Evolutionary conservation across 1,140 invertebrate species (phyloP), one percentile per base, ranked within the genome.

Genomic region (Drosophila erecta): DNA sequence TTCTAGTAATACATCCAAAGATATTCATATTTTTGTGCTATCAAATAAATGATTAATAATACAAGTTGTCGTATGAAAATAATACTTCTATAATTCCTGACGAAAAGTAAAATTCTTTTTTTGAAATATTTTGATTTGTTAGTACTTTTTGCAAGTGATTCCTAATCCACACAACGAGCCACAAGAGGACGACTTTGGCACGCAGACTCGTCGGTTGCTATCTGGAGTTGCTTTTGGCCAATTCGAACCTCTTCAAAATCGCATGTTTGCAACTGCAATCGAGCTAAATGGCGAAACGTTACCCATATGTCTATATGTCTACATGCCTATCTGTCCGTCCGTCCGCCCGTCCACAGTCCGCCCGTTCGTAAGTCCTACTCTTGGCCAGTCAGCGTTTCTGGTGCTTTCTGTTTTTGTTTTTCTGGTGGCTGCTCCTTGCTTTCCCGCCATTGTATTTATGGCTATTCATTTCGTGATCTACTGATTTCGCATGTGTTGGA

Each of bases 401-500:
- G 47, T 50, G 27, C 30, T 60, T 60, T 44, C 17, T 11, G 41
- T 12, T 44, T 44, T 15, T 15, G 40, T 17, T 44, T 44, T 62
- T 54, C 57, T 77, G 71, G 59, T 61, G 40, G 27, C 54, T 76
- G 70, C 49, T 56, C 41, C 59, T 65, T 57, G 69, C 60, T 56
- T 40, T 61, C 46, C 67, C 75, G 84, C 61, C 83, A 83, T 89
- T 89, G 83, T 86, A 86, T 86, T 86, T 86, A 86, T 86, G 83
- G 83, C 83, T 79, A 86, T 86, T 86, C 83, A 86, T 86, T 86
- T 86, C 83, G 83, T 86, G 83, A 86, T 86, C 83, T 86, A 83
- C 83, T 87, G 84, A 86, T 86, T 86, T 86, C 83, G 84, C 83
- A 86, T 86, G 83, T 86, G 83, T 83, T 89, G 84, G 84, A 83